Evolutionary conservation across 1,140 invertebrate genomes (phyloP).

Genomic region (Heliconius melpomene): DNA sequence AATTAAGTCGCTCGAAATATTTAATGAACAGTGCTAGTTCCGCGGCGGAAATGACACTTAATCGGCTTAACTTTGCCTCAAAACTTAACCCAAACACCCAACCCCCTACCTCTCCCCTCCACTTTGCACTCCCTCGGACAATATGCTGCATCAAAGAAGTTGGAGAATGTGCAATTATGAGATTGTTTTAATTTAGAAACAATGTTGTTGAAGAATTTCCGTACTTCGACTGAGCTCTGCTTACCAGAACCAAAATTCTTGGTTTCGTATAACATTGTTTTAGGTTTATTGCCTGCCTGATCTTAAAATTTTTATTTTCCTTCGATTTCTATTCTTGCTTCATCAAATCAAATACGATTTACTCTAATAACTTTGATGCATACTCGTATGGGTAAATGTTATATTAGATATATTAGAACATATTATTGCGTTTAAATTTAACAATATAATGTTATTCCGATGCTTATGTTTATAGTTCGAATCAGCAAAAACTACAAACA

Average conservation of each 20-base stretch:
- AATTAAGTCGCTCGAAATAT: conserved; percentile 79
- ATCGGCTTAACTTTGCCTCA: conserved; percentile 78
- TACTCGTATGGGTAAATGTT: too few species aligned
- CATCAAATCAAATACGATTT: conserved; percentile 31
- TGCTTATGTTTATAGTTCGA: not conserved
- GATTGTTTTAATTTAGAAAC: conserved; percentile 81
- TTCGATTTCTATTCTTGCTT: conserved; percentile 1
- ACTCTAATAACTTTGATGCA: not conserved
- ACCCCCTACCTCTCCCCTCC: conserved; percentile 27
- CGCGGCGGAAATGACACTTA: conserved; percentile 79
- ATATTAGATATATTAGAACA: too few species aligned
- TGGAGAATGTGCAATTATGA: conserved; percentile 79
- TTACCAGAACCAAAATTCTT: conserved; percentile 75
- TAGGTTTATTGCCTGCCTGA: conserved; percentile 63
- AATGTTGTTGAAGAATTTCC: conserved; percentile 78
- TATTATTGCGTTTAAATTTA: too few species aligned
- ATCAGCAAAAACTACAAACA: not conserved
- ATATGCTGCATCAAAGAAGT: conserved; percentile 74
- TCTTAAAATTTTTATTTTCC: conserved; percentile 53
- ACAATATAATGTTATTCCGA: not conserved
- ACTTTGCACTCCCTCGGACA: conserved; percentile 38
- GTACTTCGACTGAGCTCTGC: conserved; percentile 67
- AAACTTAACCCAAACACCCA: conserved; percentile 66
- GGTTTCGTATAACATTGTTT: conserved; percentile 74
- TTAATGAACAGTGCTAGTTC: conserved; percentile 80